Percentiles rank a stretch among this genome's conserved stretches.
Evolutionary conservation across 2,113 vertebrate species (phyloP).

Genomic region (Malurus elegans): DNA sequence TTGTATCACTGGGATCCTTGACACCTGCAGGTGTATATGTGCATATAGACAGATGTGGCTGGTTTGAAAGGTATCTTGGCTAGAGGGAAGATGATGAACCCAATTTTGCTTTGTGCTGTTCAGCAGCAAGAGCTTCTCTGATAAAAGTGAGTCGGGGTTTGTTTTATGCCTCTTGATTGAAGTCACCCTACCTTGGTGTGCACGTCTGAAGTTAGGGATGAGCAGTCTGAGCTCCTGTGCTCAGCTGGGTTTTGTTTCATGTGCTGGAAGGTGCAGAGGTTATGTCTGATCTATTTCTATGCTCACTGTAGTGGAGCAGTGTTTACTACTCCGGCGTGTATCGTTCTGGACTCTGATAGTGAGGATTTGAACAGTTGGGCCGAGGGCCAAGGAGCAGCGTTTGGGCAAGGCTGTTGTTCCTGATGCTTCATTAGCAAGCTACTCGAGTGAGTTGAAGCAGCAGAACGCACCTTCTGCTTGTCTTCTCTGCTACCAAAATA

Average conservation of each 20-base stretch:
- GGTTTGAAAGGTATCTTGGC: neutral
- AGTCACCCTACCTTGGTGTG: neutral
- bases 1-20: neutral
- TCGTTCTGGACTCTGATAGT: neutral
- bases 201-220: fast-evolving
- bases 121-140: neutral
- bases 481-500: neutral
- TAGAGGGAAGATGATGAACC: neutral
- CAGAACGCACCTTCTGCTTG: neutral
- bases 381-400: neutral
- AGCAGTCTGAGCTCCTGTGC: neutral
- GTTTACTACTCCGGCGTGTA: neutral
- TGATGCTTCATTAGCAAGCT: neutral
- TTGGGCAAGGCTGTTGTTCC: neutral
- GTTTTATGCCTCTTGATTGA: neutral
- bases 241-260: neutral
- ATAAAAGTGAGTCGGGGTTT: neutral
- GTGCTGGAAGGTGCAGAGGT: neutral
- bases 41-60: fast-evolving
- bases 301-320: neutral
- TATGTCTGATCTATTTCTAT: neutral
- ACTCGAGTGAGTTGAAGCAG: neutral
- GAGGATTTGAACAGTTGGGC: neutral
- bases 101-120: neutral
- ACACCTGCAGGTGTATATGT: fast-evolving